phyloP scores from a whole-genome alignment of 2,888 invertebrate species.

The Malthinus seriepunctatus region DNA sequence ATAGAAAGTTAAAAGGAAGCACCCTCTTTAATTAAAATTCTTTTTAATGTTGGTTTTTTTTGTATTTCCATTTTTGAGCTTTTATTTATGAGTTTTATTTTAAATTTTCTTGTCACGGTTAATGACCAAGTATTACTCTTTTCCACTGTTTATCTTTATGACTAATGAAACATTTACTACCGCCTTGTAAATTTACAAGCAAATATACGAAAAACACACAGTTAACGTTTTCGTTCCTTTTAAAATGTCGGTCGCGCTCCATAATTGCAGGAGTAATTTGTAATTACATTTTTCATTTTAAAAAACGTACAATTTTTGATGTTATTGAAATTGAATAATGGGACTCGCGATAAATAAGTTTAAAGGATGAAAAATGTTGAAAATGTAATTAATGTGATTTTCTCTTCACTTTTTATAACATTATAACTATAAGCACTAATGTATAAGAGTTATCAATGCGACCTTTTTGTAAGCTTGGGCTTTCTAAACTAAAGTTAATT shows the following conservation, averaged over 20 bases:
- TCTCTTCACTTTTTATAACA: no score
- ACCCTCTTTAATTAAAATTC: no score
- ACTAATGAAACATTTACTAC: conserved; percentile 16
- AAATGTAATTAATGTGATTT: no score
- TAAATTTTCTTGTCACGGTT: conserved; percentile 15
- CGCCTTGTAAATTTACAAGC: background rate
- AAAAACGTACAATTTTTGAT: background rate
- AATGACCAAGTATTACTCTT: conserved; percentile 15
- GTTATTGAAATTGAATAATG: background rate
- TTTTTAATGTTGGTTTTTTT: no score
- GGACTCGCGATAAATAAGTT: no score
- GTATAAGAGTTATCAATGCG: no score
- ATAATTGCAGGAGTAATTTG: conserved; percentile 12
- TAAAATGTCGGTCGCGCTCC: conserved; percentile 8
- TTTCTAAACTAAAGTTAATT: background rate
- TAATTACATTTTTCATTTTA: conserved; percentile 11
- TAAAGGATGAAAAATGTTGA: no score
- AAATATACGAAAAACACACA: conserved; percentile 6
- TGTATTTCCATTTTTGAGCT: no score
- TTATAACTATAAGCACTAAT: no score
- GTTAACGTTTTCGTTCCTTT: conserved; percentile 7
- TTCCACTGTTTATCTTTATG: conserved; percentile 17
- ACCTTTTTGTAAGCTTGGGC: no score
- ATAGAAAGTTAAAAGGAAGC: no score
- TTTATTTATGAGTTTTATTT: no score